Percentiles rank a stretch among this genome's conserved stretches.
Evolutionary conservation across 2,888 invertebrate genomes (phyloP).

Genomic region (Tenthredo scrophulariae): DNA sequence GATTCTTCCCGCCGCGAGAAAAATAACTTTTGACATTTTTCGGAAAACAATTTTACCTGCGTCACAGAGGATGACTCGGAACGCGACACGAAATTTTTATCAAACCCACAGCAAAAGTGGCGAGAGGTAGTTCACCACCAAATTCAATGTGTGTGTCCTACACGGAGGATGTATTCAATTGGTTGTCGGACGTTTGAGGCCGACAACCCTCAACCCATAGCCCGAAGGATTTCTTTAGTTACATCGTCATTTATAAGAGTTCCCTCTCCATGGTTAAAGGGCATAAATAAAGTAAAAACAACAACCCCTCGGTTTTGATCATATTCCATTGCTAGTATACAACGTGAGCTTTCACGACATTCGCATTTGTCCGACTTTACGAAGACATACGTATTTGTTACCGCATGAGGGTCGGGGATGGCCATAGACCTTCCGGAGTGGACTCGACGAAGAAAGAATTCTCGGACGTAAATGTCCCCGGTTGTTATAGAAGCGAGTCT

Average conservation of each 20-base stretch:
- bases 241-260: constrained; percentile 29
- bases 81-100: background rate
- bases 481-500: background rate
- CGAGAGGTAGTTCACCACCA: background rate
- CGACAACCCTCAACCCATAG: background rate
- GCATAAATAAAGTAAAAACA: constrained; percentile 32
- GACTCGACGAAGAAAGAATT: background rate
- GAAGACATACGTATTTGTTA: background rate
- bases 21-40: constrained; percentile 18
- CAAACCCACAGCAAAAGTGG: background rate
- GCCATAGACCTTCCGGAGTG: background rate
- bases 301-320: constrained; percentile 14
- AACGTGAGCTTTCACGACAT: background rate
- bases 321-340: background rate
- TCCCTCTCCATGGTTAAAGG: background rate
- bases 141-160: background rate
- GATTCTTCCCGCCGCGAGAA: background rate
- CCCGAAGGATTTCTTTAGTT: constrained; percentile 8
- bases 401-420: background rate
- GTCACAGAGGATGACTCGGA: background rate
- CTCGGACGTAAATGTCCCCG: background rate
- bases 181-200: background rate
- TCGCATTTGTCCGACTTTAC: constrained; percentile 13
- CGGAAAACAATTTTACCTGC: background rate
- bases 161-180: background rate